Percentiles rank a stretch among this genome's conserved stretches.
Evolutionary conservation across 2,797 vertebrate genomes (phyloP).

Genomic region (Octomys mimax): DNA sequence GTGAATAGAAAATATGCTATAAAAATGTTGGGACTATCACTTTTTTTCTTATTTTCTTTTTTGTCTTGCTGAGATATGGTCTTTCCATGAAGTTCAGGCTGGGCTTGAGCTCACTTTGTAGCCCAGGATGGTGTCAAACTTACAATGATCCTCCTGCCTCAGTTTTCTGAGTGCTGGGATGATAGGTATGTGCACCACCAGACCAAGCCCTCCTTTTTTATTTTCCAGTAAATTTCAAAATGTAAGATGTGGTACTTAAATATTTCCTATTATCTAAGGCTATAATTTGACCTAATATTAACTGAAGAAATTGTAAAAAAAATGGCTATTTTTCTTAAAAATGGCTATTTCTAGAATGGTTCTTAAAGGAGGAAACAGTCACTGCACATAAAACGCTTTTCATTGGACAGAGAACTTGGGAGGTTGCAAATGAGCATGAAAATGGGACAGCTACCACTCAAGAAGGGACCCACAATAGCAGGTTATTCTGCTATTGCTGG

Average conservation of each 20-base stretch:
- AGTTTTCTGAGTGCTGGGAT: no score
- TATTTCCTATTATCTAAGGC: not conserved
- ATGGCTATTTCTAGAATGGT: not conserved
- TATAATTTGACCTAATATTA: not conserved
- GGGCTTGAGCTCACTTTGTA: no score
- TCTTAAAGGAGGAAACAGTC: not conserved
- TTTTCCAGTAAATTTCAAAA: not conserved
- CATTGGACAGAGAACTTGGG: no score
- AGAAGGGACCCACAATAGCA: not conserved
- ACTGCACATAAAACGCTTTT: not conserved
- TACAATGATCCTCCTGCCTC: no score
- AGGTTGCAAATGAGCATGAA: not conserved
- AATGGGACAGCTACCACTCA: not conserved
- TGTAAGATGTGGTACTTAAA: not conserved
- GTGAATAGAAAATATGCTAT: not conserved
- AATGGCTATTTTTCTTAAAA: not conserved
- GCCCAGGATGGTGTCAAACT: no score
- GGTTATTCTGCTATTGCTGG: not conserved
- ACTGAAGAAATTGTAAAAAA: not conserved
- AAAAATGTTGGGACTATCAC: not conserved
- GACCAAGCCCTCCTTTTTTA: not conserved
- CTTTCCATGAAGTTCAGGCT: no score
- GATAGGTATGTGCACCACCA: no score
- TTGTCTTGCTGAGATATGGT: not conserved
- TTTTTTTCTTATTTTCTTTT: not conserved